Base-by-base conservation (phyloP, 2,113 vertebrate genomes). In the Tupaia chinensis region DNA sequence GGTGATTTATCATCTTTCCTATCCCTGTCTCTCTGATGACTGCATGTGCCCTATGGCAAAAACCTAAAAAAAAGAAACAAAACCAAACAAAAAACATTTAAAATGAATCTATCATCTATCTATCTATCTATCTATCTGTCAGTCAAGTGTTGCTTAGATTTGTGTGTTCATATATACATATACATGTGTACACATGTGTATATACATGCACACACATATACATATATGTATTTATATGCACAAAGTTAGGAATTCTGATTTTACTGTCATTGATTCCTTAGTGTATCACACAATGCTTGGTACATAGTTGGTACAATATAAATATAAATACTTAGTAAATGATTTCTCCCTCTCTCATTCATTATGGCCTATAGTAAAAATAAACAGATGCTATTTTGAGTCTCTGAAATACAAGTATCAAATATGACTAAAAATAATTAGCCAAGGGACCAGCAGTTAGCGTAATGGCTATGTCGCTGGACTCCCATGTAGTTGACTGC, bases 241-340 rank as follows among this genome's bases (percentile, higher is more conserved):
- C 77, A 83, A 34, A 84, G 29, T 5, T 29, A 83, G 9, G 61
- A 65, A 69, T 14, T 95, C 14, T 58, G 76, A 90, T n/a, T 78
- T 83, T 82, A 13, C 60, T 69, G 9, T 65, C 25, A 20, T 66
- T 61, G 32, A 79, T 53, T 77, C 5, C 1, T 77, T 25, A 68
- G 4, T 23, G 25, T 7, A 69, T 66, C 69, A 25, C n/a, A 77
- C 25, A 65, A 65, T 83, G 1, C 32, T 32, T 83, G 56, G 17
- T 22, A 60, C 44, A 91, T 32, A 78, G 29, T 88, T 81, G 53
- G 16, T 61, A 10, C 66, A 86, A 72, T 27, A 56, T 90, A 90
- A 86, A 72, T 27, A 56, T 90, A 90, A 66, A 53, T 66, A 82
- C 56, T 63, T 79, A 90, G 66, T 85, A 80, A 79, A 80, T 66